Conservation (phyloP, 1,140 invertebrate genomes). For the Hydropsyche tenuis region DNA sequence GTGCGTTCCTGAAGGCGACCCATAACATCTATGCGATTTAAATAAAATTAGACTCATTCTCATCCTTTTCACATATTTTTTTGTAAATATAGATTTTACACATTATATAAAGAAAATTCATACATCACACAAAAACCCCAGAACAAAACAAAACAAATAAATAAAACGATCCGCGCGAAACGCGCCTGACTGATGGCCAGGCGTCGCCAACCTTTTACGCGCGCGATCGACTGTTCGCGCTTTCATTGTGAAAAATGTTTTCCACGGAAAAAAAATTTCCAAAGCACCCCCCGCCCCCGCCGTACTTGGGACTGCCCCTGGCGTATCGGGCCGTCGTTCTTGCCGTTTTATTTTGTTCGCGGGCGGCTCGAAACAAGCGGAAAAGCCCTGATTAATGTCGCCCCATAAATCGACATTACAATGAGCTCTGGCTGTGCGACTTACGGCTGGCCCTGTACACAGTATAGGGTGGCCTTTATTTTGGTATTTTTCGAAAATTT, state of each 20-base stretch:
- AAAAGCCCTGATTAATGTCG: conserved; percentile 43
- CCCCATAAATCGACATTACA: conserved; percentile 45
- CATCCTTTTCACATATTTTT: no score
- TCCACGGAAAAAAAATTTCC: background rate
- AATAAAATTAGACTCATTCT: no score
- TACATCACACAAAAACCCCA: no score
- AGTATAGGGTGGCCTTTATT: background rate
- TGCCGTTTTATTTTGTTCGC: background rate
- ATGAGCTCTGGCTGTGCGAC: conserved; percentile 33
- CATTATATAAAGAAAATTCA: no score
- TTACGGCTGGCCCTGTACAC: background rate
- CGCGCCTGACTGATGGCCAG: background rate
- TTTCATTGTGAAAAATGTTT: conserved; percentile 14
- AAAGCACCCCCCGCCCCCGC: no score
- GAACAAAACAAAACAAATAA: no score
- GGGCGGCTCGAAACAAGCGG: conserved; percentile 33
- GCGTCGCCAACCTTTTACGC: conserved; percentile 6
- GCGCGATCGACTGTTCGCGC: conserved; percentile 8
- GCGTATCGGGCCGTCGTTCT: background rate
- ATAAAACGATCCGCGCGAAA: no score
- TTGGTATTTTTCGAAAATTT: no score
- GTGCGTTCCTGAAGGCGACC: no score
- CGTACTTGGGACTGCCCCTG: background rate
- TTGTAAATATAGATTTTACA: no score
- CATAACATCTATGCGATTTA: no score